Base-by-base conservation (phyloP, 1,140 invertebrate species). In the Macrobrachium nipponense region DNA sequence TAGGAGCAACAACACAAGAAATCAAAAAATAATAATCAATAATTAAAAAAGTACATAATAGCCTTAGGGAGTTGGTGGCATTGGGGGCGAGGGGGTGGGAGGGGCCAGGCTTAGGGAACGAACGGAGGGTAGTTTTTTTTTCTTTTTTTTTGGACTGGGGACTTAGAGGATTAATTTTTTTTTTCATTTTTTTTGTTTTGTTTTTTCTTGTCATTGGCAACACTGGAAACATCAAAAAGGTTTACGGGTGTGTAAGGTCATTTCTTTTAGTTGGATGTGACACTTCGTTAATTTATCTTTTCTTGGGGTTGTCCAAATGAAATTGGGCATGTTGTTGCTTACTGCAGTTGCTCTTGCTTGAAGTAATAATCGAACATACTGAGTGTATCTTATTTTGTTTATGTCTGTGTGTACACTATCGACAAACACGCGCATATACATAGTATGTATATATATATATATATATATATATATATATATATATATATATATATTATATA, bases 1-100 rank as follows among this genome's bases (percentile, higher is more conserved):
- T 76, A 82, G 76, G 80, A 77, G 80, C 72, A 84, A 81, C 78
- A 81, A 80, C 60, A 83, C 64, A 80, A 82, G 64, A 36, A 78
- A 81, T 78, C 76, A 79, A 59, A 86, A 80, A 59, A 81, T 23
- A 36, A 59, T n/a, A 66, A 64, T 44, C 44, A 78, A 64, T 61
- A 66, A 66, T 59, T 73, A 27, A 44, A 43, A 11, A 75, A 43
- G 68, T 27, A 51, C 51, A 51, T 51, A 43, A 43, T 27, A 75
- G 44, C 59, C 59, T 72, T 68, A 72, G 59, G 66, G n/a, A 20
- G 51, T 51, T 36, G 27, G 4, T 36, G 27, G 27, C 27, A 4
- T 36, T 36, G 27, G 27, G 27, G 27, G 27, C 27, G 27, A 36
- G 27, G 27, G 27, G 27, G n/a, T n/a, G n/a, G n/a, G n/a, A n/a